Evolutionary conservation across 2,888 invertebrate genomes (phyloP).

Genomic region (Xestobium rufovillosum): DNA sequence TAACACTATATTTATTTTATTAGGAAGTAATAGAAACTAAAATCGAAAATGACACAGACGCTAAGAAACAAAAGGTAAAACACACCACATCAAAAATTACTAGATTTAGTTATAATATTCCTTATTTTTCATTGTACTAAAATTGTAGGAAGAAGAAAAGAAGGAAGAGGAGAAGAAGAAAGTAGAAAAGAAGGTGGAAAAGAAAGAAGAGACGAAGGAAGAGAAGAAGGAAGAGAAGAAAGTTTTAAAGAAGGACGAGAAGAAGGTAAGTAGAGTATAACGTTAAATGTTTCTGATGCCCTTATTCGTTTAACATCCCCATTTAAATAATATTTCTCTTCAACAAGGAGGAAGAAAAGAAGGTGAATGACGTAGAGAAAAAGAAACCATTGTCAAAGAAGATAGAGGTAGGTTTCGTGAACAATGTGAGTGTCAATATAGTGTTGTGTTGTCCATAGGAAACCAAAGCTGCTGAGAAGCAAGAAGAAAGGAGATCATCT

Average conservation of each 20-base stretch:
- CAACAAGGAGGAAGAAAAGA: conserved; percentile 35
- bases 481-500: conserved; percentile 40
- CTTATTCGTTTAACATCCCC: conserved; percentile 2
- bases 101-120: neutral
- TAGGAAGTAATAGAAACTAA: conserved; percentile 20
- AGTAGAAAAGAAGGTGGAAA: conserved; percentile 36
- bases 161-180: conserved; percentile 35
- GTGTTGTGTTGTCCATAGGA: conserved; percentile 36
- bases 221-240: conserved; percentile 36
- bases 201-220: conserved; percentile 30
- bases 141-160: conserved; percentile 27
- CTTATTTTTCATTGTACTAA: neutral
- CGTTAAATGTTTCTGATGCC: conserved; percentile 8
- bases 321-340: conserved; percentile 11
- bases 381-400: conserved; percentile 31
- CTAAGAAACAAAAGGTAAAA: conserved; percentile 30
- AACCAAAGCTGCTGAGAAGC: conserved; percentile 52
- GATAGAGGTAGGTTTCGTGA: conserved; percentile 31
- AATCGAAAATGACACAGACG: conserved; percentile 35
- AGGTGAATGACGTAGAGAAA: conserved; percentile 38
- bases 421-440: conserved; percentile 20
- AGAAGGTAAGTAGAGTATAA: conserved; percentile 26
- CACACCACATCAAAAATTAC: neutral
- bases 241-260: conserved; percentile 36
- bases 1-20: conserved; percentile 15